These are phyloP conservation scores for Plagodis dolabraria DNA, from an alignment of 2,888 invertebrate genomes.

Conservation along the genomic window DNA sequence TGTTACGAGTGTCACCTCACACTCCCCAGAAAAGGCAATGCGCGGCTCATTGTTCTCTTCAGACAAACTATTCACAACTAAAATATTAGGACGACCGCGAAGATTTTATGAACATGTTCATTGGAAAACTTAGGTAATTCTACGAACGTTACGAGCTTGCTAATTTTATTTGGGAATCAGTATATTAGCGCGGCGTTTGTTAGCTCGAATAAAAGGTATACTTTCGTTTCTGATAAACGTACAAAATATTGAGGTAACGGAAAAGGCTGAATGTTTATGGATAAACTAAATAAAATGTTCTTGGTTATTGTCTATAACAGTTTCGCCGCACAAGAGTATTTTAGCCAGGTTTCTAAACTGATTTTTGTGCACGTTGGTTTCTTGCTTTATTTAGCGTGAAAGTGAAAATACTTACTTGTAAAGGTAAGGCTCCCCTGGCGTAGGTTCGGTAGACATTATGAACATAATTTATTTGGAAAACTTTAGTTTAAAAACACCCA, in stretches of 20 bases:
- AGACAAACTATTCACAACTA: conserved; percentile 32
- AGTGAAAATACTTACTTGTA: no score
- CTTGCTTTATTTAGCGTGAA: no score
- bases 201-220: conserved; percentile 14
- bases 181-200: conserved; percentile 30
- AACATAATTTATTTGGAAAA: background rate
- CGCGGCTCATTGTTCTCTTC: conserved; percentile 24
- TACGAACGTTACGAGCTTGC: conserved; percentile 25
- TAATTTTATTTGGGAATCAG: conserved; percentile 34
- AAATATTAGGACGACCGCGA: conserved; percentile 19
- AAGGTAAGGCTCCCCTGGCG: no score
- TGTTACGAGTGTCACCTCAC: conserved; percentile 5
- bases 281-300: conserved; percentile 16
- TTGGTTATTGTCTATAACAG: conserved; percentile 14
- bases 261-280: conserved; percentile 6
- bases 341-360: conserved; percentile 6
- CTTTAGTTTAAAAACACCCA: background rate
- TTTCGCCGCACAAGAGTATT: conserved; percentile 10
- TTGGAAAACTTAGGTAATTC: conserved; percentile 34
- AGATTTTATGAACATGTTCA: conserved; percentile 30
- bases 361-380: background rate
- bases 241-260: conserved; percentile 16
- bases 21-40: conserved; percentile 16
- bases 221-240: conserved; percentile 13
- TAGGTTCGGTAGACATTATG: background rate